A percentile compares a stretch with the other conserved stretches of the same genome.
phyloP scores from a whole-genome alignment of 2,797 vertebrate genomes.

The Gephyroberyx darwinii region DNA sequence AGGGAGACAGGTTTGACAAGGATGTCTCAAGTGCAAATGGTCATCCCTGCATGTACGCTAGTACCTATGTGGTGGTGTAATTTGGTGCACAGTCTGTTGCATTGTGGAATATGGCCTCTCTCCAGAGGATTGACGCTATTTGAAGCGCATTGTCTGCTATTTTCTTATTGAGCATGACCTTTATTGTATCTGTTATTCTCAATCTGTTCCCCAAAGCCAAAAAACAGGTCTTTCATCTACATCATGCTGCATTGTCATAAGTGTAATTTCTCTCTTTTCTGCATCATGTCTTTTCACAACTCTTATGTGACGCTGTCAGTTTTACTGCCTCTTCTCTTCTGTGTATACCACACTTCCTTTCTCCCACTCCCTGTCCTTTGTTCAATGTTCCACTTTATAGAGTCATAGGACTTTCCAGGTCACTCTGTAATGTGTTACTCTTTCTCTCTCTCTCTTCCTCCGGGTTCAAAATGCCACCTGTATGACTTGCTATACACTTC shows the following conservation, averaged over 20 bases:
- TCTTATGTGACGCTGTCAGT: neutral
- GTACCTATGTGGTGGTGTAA: neutral
- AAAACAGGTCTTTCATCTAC: constrained; percentile 21
- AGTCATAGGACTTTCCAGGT: constrained; percentile 55
- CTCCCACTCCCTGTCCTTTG: constrained; percentile 24
- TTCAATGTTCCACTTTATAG: constrained; percentile 34
- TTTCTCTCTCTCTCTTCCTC: constrained; percentile 74
- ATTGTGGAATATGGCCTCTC: neutral
- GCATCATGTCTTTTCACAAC: constrained; percentile 6
- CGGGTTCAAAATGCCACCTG: constrained; percentile 82
- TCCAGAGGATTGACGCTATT: constrained; percentile 1
- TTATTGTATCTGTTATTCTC: neutral
- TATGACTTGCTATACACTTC: constrained; percentile 86
- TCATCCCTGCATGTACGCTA: neutral
- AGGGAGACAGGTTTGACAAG: neutral
- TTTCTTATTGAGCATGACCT: neutral
- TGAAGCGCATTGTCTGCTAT: neutral
- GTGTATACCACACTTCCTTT: neutral
- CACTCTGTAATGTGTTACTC: constrained; percentile 80
- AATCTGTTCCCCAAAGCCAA: neutral
- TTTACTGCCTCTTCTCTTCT: constrained; percentile 24
- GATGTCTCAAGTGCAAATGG: neutral
- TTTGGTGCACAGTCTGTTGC: neutral
- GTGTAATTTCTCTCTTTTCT: neutral
- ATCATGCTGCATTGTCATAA: constrained; percentile 35